A percentile compares a stretch with the other conserved stretches of the same genome.
These are phyloP conservation scores for Xestia sexstrigata DNA, from an alignment of 2,888 invertebrate genomes.

Conservation along the genomic window DNA sequence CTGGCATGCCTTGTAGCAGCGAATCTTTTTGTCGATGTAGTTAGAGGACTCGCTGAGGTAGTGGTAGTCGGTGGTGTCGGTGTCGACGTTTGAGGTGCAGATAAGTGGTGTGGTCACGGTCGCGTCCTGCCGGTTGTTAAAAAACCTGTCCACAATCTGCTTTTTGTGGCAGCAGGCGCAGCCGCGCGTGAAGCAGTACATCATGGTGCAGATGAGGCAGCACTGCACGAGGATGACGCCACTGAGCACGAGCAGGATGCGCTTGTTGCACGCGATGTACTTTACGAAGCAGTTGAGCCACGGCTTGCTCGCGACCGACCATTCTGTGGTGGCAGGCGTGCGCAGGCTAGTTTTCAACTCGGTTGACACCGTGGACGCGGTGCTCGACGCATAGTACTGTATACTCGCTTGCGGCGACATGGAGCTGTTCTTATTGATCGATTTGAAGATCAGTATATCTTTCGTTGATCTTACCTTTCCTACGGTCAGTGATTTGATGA, in stretches of 20 bases:
- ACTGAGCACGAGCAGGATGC: slow-evolving; percentile 70
- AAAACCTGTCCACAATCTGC: slow-evolving; percentile 76
- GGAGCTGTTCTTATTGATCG: slow-evolving; percentile 20
- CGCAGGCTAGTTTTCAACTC: rapidly evolving
- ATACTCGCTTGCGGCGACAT: rapidly evolving
- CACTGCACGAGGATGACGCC: slow-evolving; percentile 77
- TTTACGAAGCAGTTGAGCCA: neutral
- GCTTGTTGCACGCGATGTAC: slow-evolving; percentile 69
- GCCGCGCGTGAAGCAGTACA: slow-evolving; percentile 73
- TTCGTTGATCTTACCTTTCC: slow-evolving; percentile 66
- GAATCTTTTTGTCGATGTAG: slow-evolving; percentile 79
- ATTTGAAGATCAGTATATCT: slow-evolving; percentile 75
- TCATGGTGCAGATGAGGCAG: slow-evolving; percentile 77
- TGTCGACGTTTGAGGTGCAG: slow-evolving; percentile 80
- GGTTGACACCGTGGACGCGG: neutral
- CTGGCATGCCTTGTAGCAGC: slow-evolving; percentile 84
- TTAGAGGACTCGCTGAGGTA: slow-evolving; percentile 79
- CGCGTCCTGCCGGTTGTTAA: slow-evolving; percentile 81
- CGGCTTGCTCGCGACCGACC: too few relatives aligned
- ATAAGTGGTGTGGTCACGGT: slow-evolving; percentile 86
- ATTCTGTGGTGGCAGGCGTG: rapidly evolving
- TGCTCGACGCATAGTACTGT: neutral
- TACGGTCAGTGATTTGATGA: slow-evolving; percentile 71
- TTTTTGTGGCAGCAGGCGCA: slow-evolving; percentile 73
- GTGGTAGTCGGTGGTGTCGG: slow-evolving; percentile 81